Evolutionary conservation across 2,888 invertebrate genomes (phyloP).

Genomic region (Euplagia quadripunctaria): DNA sequence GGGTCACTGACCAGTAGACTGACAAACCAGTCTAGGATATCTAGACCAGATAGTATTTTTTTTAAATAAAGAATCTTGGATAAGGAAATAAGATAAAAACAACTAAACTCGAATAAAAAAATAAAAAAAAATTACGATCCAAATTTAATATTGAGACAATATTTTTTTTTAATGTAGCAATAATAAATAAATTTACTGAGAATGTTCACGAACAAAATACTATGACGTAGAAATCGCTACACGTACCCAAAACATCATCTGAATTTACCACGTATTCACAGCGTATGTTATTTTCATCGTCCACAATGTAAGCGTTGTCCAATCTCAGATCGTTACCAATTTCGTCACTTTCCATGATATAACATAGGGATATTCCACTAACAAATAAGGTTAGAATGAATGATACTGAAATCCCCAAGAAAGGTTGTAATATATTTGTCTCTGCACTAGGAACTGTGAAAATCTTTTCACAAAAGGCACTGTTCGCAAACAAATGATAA

Average conservation of each 20-base stretch:
- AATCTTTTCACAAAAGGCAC: background rate
- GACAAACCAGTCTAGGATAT: no score
- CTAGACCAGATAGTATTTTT: no score
- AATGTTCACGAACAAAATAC: background rate
- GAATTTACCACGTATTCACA: conserved; percentile 76
- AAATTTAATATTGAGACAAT: no score
- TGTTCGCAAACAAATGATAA: background rate
- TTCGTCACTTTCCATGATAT: conserved; percentile 87
- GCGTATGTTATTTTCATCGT: conserved; percentile 73
- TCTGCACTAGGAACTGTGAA: background rate
- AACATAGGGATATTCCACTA: conserved; percentile 28
- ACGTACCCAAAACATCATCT: conserved; percentile 81
- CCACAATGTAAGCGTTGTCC: conserved; percentile 78
- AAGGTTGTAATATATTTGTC: background rate
- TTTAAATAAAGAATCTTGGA: no score
- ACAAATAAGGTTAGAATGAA: conserved; percentile 17
- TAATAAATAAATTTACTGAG: background rate
- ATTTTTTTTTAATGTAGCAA: no score
- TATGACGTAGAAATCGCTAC: conserved; percentile 4
- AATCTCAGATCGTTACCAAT: conserved; percentile 87
- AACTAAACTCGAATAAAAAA: no score
- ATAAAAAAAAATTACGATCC: no score
- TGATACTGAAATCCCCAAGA: background rate
- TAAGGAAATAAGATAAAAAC: no score
- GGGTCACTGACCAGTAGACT: no score